Percentiles rank a stretch among this genome's conserved stretches.
These are phyloP conservation scores for Chrysolina haemoptera DNA, from an alignment of 2,888 invertebrate genomes.

Conservation along the genomic window DNA sequence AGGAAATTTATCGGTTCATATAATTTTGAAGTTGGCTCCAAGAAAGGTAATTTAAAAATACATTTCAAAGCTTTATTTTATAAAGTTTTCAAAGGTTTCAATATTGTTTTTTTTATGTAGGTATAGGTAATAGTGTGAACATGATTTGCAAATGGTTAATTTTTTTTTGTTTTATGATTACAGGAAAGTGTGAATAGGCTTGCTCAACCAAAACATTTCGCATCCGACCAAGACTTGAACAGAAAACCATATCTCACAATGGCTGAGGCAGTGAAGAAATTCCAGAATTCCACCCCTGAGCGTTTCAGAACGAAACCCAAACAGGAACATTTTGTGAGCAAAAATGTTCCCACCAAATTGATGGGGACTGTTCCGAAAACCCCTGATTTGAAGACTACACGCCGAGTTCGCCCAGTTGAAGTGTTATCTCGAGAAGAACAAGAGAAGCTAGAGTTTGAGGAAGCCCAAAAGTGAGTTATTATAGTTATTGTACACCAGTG, in stretches of 20 bases:
- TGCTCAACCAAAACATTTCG: constrained; percentile 54
- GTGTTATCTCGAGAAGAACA: constrained; percentile 75
- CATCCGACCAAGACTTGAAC: constrained; percentile 51
- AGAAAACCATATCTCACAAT: constrained; percentile 68
- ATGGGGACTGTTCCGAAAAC: constrained; percentile 71
- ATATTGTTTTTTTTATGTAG: too few species aligned
- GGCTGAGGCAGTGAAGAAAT: constrained; percentile 73
- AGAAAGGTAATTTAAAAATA: too few species aligned
- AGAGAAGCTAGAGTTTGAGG: constrained; percentile 76
- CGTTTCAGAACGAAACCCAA: constrained; percentile 69
- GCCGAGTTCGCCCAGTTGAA: constrained; percentile 72
- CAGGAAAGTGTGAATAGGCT: constrained; percentile 53
- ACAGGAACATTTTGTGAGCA: neutral
- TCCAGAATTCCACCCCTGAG: constrained; percentile 72
- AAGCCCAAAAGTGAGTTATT: constrained; percentile 73
- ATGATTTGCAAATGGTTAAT: too few species aligned
- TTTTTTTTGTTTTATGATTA: neutral
- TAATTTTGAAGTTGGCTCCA: too few species aligned
- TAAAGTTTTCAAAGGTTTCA: too few species aligned
- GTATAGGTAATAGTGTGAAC: too few species aligned
- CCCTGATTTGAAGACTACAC: constrained; percentile 72
- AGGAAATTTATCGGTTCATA: too few species aligned
- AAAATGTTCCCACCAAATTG: constrained; percentile 22
- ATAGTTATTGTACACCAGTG: too few species aligned
- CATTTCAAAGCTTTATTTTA: too few species aligned